A percentile compares a stretch with the other conserved stretches of the same genome.
Evolutionary conservation across 2,113 vertebrate genomes (phyloP).

Genomic region (Cyanistes caeruleus): DNA sequence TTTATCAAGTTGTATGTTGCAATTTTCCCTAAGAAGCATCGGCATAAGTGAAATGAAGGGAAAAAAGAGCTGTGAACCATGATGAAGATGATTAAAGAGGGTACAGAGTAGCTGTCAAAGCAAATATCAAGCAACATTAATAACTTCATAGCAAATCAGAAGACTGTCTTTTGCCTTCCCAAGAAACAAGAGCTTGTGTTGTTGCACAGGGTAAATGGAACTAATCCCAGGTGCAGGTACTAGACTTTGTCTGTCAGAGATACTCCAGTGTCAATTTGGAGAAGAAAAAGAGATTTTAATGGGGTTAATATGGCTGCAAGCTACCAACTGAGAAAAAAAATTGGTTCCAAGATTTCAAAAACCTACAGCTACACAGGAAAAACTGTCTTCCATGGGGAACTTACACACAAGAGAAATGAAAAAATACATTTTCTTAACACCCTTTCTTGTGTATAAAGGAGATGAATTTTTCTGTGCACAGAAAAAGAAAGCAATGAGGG

Average conservation of each 20-base stretch:
- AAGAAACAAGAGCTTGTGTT: slow-evolving; percentile 67
- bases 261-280: not conserved
- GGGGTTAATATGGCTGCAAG: not conserved
- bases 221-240: slow-evolving; percentile 33
- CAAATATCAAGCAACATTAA: slow-evolving; percentile 80
- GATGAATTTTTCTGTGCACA: not conserved
- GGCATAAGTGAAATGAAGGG: slow-evolving; percentile 71
- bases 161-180: slow-evolving; percentile 60
- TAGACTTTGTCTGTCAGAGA: not conserved
- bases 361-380: not conserved
- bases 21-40: slow-evolving; percentile 43
- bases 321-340: not conserved
- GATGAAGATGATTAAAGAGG: slow-evolving; percentile 79
- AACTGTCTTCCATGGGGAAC: not conserved
- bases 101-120: slow-evolving; percentile 78
- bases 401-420: not conserved
- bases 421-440: not conserved
- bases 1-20: slow-evolving; percentile 37
- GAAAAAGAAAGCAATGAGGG: not conserved
- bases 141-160: slow-evolving; percentile 77
- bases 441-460: not conserved
- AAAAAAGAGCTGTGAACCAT: slow-evolving; percentile 65
- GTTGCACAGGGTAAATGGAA: slow-evolving; percentile 39
- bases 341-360: not conserved
- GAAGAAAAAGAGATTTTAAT: not conserved